phyloP scores from a whole-genome alignment of 2,113 vertebrate species.

The Balaeniceps rex region DNA sequence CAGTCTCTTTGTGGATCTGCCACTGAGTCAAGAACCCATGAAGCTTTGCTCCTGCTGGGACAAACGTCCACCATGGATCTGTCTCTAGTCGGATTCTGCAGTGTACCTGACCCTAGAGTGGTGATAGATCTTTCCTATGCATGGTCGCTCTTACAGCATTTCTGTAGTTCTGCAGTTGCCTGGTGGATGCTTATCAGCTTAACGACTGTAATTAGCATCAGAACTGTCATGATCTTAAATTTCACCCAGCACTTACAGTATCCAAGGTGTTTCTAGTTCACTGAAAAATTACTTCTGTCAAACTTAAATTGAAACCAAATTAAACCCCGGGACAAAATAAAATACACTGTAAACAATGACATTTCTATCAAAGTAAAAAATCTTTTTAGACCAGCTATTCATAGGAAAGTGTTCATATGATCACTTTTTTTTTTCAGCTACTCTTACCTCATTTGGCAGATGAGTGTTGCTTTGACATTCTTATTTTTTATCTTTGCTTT shows the following conservation, averaged over 20 bases:
- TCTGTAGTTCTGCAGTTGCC: not conserved
- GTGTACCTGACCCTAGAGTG: not conserved
- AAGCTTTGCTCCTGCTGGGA: not conserved
- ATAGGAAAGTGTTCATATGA: not conserved
- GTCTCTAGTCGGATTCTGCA: not conserved
- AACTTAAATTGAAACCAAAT: not conserved
- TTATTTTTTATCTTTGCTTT: not conserved
- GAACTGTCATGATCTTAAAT: not conserved
- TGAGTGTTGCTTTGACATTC: not conserved
- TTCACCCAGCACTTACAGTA: not conserved
- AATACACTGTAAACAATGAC: not conserved
- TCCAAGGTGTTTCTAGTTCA: not conserved
- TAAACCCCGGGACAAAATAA: not conserved
- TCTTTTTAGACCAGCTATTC: not conserved
- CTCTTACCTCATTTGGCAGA: not conserved
- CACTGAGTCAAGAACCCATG: not conserved
- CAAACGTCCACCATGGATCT: rapidly evolving
- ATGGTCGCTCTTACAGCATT: not conserved
- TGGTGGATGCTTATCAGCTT: not conserved
- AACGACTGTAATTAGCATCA: not conserved
- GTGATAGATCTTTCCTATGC: not conserved
- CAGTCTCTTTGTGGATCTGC: not conserved
- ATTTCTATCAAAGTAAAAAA: not conserved
- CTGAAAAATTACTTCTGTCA: not conserved
- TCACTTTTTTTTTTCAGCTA: not conserved